These are phyloP conservation scores for Drosophila austrosaltans DNA, from an alignment of 2,888 invertebrate species.

Conservation along the genomic window DNA sequence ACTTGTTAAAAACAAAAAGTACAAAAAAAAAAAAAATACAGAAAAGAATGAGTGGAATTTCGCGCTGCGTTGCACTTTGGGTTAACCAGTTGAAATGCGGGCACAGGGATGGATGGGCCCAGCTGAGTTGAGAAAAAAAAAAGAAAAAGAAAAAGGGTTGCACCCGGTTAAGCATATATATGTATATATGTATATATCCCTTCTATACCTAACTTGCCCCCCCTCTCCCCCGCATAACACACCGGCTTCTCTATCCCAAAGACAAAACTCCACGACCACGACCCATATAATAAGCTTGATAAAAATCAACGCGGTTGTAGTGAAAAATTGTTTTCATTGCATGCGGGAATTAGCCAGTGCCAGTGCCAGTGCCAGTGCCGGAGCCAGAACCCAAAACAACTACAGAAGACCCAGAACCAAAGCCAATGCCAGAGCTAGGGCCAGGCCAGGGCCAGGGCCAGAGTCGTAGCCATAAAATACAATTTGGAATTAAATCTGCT, in stretches of 20 bases:
- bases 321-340: constrained; percentile 67
- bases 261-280: constrained; percentile 29
- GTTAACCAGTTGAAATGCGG: constrained; percentile 35
- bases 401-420: background rate
- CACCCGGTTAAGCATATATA: constrained; percentile 26
- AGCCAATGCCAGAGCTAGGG: constrained; percentile 11
- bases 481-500: constrained; percentile 73
- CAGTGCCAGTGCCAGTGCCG: constrained; percentile 17
- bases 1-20: constrained; percentile 65
- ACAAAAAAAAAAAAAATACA: constrained; percentile 41
- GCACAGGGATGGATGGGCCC: constrained; percentile 60
- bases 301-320: constrained; percentile 68
- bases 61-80: constrained; percentile 77
- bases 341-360: constrained; percentile 70
- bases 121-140: constrained; percentile 24
- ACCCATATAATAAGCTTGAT: constrained; percentile 78
- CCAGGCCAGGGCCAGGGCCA: background rate
- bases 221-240: too few relatives aligned
- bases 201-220: background rate
- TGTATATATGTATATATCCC: background rate
- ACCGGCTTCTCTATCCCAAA: background rate
- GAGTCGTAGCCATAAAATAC: constrained; percentile 47
- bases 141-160: constrained; percentile 53
- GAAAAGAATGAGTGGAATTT: constrained; percentile 79
- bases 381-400: background rate